Evolutionary conservation across 2,888 invertebrate species (phyloP).

Genomic region (Drosophila imparisetae): DNA sequence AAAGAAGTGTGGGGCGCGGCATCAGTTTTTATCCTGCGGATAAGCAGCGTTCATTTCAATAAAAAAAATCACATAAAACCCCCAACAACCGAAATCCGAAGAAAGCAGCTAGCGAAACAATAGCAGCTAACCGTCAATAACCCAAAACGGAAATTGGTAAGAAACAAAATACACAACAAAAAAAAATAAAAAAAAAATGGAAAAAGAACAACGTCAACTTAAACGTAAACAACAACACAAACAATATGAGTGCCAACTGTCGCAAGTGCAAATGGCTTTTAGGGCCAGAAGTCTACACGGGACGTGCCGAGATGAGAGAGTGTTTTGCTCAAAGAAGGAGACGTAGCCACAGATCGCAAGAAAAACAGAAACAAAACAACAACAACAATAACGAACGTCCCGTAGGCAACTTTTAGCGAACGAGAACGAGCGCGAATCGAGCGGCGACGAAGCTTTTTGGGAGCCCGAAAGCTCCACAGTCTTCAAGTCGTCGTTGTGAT

Average conservation of each 20-base stretch:
- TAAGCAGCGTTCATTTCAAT: slow-evolving; percentile 28
- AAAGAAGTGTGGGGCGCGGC: slow-evolving; percentile 19
- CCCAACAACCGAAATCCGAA: slow-evolving; percentile 40
- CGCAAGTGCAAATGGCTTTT: slow-evolving; percentile 75
- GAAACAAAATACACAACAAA: slow-evolving; percentile 47
- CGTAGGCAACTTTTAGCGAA: slow-evolving; percentile 41
- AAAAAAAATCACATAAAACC: slow-evolving; percentile 35
- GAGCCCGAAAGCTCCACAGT: slow-evolving; percentile 53
- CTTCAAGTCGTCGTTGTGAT: slow-evolving; percentile 53
- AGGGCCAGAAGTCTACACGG: slow-evolving; percentile 57
- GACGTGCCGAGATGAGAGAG: slow-evolving; percentile 25
- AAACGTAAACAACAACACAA: slow-evolving; percentile 32
- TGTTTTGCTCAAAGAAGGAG: slow-evolving; percentile 26
- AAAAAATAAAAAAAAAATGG: slow-evolving; percentile 42
- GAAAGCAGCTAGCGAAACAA: slow-evolving; percentile 42
- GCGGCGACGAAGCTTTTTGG: slow-evolving; percentile 57
- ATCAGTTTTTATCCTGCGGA: slow-evolving; percentile 38
- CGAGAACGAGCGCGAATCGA: slow-evolving; percentile 44
- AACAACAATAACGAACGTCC: slow-evolving; percentile 34
- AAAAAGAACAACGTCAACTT: slow-evolving; percentile 31
- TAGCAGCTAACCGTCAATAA: slow-evolving; percentile 45
- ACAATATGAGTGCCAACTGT: slow-evolving; percentile 66
- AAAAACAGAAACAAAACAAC: slow-evolving; percentile 15
- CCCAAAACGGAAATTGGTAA: slow-evolving; percentile 75
- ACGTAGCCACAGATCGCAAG: slow-evolving; percentile 50